These are phyloP conservation scores for Liasis olivaceus DNA, from an alignment of 2,797 vertebrate genomes.

Conservation along the genomic window DNA sequence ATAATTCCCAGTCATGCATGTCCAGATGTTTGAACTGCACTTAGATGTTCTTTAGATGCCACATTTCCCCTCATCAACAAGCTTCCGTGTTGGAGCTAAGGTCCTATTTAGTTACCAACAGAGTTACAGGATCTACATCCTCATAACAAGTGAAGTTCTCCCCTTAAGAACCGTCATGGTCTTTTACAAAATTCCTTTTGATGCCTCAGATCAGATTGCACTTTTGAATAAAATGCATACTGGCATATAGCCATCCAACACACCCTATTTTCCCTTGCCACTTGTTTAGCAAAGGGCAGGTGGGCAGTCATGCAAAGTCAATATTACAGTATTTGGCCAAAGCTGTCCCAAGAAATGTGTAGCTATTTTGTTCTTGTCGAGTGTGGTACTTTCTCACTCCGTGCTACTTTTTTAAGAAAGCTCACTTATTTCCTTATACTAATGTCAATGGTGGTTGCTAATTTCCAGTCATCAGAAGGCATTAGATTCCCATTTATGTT, in stretches of 20 bases:
- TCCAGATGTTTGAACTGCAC: background rate
- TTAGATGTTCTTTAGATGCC: background rate
- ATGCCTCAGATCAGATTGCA: background rate
- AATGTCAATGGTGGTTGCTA: background rate
- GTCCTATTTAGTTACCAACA: background rate
- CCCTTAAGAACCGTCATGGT: background rate
- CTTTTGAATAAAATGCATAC: background rate
- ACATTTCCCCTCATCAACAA: background rate
- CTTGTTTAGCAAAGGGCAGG: background rate
- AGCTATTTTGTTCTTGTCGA: background rate
- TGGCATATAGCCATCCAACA: background rate
- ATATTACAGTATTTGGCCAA: background rate
- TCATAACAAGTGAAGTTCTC: background rate
- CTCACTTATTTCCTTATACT: slow-evolving; percentile 3
- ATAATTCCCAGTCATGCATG: background rate
- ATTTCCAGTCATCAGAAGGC: slow-evolving; percentile 7
- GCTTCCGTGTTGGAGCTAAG: background rate
- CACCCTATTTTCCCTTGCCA: background rate
- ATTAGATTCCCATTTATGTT: background rate
- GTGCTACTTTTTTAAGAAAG: slow-evolving; percentile 19
- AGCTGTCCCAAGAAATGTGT: background rate
- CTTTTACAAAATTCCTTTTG: background rate
- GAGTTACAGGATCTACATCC: background rate
- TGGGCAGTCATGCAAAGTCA: slow-evolving; percentile 13
- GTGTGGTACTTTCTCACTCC: background rate